Evolutionary conservation across 2,797 vertebrate species (phyloP).

Genomic region (Dendrocincla tyrannina): DNA sequence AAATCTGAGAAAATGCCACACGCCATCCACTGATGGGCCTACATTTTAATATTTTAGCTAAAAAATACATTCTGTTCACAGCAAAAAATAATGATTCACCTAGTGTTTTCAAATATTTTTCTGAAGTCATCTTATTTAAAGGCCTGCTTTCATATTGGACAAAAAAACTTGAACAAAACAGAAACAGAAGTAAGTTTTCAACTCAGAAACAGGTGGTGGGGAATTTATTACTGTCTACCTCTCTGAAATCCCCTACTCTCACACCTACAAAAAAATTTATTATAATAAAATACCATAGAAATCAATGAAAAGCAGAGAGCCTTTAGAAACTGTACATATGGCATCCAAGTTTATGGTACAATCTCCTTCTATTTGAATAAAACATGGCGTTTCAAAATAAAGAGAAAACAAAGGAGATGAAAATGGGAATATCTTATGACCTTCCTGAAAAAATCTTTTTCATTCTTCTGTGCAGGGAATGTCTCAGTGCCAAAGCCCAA

Average conservation of each 20-base stretch:
- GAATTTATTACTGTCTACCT: not conserved
- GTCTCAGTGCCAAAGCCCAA: not conserved
- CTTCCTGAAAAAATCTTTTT: not conserved
- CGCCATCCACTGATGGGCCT: not conserved
- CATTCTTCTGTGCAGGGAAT: not conserved
- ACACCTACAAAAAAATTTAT: not conserved
- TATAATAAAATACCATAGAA: not conserved
- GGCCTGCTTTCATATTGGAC: not conserved
- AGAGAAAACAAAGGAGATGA: constrained; percentile 4
- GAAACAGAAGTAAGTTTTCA: not conserved
- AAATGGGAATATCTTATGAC: not conserved
- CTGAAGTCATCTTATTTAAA: not conserved
- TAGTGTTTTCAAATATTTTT: not conserved
- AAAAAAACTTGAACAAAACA: not conserved
- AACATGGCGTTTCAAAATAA: constrained; percentile 18
- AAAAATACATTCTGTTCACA: not conserved
- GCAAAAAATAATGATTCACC: not conserved
- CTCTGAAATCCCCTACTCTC: not conserved
- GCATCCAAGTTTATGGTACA: not conserved
- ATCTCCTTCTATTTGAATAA: constrained; percentile 16
- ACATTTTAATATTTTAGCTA: not conserved
- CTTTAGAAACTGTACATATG: not conserved
- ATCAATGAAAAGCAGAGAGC: not conserved
- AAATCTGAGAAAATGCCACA: not conserved
- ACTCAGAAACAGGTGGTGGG: not conserved